Base-by-base conservation (phyloP, 2,797 vertebrate genomes). In the Gambusia yucatana region DNA sequence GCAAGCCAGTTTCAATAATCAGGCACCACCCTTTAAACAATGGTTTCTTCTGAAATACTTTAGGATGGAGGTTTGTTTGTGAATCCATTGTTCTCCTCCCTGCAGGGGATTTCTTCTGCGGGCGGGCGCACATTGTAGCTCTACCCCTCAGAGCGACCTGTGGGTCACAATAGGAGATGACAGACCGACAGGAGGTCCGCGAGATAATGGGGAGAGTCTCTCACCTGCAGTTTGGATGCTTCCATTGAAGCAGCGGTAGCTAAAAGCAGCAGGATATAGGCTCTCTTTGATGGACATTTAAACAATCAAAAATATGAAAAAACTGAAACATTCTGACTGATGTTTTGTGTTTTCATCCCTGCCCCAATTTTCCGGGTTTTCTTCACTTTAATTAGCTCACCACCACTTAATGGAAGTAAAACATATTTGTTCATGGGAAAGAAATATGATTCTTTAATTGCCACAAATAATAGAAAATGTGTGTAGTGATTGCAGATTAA, bases 21-120 rank as follows among this genome's bases (percentile, higher is more conserved):
- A 80, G 90, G 63, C 89, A 16, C 81, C 89, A 76, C 87, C 88
- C 84, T 82, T 80, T 28, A 76, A 81, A 81, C 69, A 78, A 75
- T 76, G 78, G 74, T 87, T 89, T 92, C 83, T 89, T 87, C 73
- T 78, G 30, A 84, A 81, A 82, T 86, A 75, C 83, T 90, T 72
- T 17, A 59, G 77, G 84, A 87, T 82, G 78, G 83, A 79, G 70
- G 81, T 90, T 84, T 93, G 85, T 88, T 92, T 91, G 80, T 48
- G 57, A 78, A 88, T 78, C 91, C 78, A 93, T 95, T 95, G 93
- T 95, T 94, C 88, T 84, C 78, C 39, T 84, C 90, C 76, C 92
- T 72, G 77, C 78, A 69, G 93, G 92, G 79, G 86, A 91, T 92
- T 81, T 94, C 88, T 84, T 92, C 82, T 82, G 78, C 72, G 39